Evolutionary conservation across 2,797 vertebrate species (phyloP).

Genomic region (Cygnus olor): DNA sequence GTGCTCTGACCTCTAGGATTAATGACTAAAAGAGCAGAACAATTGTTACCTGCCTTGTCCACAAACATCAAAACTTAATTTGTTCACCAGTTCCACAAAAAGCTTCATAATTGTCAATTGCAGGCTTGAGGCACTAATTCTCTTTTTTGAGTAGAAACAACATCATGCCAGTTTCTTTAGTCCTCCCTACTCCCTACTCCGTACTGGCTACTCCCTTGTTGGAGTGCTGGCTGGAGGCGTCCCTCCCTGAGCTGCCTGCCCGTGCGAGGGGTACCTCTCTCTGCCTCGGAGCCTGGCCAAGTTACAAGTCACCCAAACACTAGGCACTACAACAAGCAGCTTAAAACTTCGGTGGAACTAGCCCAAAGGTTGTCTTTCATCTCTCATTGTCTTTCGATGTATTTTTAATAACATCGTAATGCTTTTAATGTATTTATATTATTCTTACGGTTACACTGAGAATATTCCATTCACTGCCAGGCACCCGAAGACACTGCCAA

Average conservation of each 20-base stretch:
- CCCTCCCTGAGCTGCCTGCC: not conserved
- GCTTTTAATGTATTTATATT: not conserved
- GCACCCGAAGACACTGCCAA: not conserved
- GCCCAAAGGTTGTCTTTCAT: not conserved
- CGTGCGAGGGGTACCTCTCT: not conserved
- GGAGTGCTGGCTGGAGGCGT: not conserved
- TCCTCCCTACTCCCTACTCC: no score
- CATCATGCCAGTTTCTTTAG: not conserved
- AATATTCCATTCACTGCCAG: not conserved
- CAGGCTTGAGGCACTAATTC: not conserved
- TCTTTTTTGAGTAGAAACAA: not conserved
- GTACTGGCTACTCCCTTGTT: fast-evolving
- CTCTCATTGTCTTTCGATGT: no score
- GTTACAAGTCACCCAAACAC: not conserved
- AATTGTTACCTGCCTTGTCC: not conserved
- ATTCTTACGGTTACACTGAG: not conserved
- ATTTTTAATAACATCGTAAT: not conserved
- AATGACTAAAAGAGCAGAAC: not conserved
- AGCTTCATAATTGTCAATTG: not conserved
- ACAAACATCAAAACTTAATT: not conserved
- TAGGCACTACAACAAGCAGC: not conserved
- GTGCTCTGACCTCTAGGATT: not conserved
- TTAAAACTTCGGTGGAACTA: not conserved
- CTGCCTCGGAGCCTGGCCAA: not conserved
- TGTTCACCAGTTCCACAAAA: not conserved